phyloP scores from a whole-genome alignment of 2,113 vertebrate species.

The Oenanthe melanoleuca region DNA sequence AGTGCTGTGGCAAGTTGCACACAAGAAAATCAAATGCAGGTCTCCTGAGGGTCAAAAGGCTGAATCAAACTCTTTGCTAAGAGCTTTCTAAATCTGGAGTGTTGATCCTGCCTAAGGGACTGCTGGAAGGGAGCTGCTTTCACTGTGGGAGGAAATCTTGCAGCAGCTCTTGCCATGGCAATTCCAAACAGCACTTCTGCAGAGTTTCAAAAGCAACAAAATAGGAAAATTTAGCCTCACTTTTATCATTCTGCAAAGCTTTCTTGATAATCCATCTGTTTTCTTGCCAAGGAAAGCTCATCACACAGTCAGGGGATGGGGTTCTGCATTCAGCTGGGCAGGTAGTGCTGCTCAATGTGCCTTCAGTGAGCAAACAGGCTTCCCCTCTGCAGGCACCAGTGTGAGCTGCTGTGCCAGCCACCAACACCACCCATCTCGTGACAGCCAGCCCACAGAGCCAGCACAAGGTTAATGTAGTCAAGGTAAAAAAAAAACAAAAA shows the following conservation, averaged over 20 bases:
- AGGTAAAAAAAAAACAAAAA: not conserved
- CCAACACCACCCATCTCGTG: not conserved
- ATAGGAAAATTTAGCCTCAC: not conserved
- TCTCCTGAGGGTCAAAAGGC: not conserved
- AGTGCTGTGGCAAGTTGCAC: not conserved
- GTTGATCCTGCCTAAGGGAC: not conserved
- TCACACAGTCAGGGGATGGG: not conserved
- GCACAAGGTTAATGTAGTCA: not conserved
- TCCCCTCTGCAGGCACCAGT: not conserved
- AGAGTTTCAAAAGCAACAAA: not conserved
- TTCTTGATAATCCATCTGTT: not conserved
- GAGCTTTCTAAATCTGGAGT: not conserved
- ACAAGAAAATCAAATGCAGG: not conserved
- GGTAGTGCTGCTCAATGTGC: accelerated
- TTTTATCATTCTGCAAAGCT: not conserved
- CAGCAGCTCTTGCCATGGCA: not conserved
- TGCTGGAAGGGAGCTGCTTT: not conserved
- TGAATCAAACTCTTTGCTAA: not conserved
- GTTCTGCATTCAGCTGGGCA: not conserved
- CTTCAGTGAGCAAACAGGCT: not conserved
- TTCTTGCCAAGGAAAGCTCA: not conserved
- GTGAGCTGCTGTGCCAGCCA: not conserved
- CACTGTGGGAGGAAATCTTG: not conserved
- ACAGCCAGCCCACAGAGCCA: not conserved
- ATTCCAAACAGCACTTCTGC: not conserved